Evolutionary conservation across 1,140 invertebrate species (phyloP), one percentile per base, ranked within the genome.

Genomic region (Limonius californicus): DNA sequence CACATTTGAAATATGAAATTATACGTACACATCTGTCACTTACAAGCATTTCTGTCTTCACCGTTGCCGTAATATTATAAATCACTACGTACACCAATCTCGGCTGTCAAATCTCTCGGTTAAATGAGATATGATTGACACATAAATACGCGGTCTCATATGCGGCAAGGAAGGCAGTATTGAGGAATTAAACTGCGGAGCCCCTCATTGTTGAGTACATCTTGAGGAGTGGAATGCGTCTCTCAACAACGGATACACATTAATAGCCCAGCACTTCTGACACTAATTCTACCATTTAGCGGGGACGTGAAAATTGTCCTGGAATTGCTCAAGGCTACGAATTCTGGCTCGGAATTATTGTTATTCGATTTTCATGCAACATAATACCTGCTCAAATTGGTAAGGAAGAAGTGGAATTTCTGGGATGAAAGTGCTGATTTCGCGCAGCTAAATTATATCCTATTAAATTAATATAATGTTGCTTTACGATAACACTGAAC

Each of bases 101-200:
- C 59, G 61, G 54, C 60, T 70, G 70, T 72, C 72, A 74, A 74
- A 72, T 72, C 68, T 67, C 56, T 55, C 63, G 63, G 60, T 67
- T 70, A 74, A 74, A 73, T 72, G 72, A 74, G 69, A 62, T 65
- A 61, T 74, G 73, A 74, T 74, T 74, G 73, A 74, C 73, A 68
- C 61, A 57, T 73, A 73, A 73, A 73, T 73, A 66, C 64, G 64
- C 64, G 45, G 58, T 54, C 58, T 60, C 30, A 50, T 60, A 60
- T 54, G 42, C 18, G 9, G 23, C 9, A 59, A 43, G 45, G 57
- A 60, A 60, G 32, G 20, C 42, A 59, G 57, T 59, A 59, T 59
- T 47, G 57, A 50, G 42, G 45, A 50, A n/a, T 43, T 59, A 43
- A 20, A 21, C 27, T 35, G 43, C 45, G 19, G 23, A 32, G n/a